These are phyloP conservation scores for Callopanchax toddi DNA, from an alignment of 2,113 vertebrate genomes.

Conservation along the genomic window DNA sequence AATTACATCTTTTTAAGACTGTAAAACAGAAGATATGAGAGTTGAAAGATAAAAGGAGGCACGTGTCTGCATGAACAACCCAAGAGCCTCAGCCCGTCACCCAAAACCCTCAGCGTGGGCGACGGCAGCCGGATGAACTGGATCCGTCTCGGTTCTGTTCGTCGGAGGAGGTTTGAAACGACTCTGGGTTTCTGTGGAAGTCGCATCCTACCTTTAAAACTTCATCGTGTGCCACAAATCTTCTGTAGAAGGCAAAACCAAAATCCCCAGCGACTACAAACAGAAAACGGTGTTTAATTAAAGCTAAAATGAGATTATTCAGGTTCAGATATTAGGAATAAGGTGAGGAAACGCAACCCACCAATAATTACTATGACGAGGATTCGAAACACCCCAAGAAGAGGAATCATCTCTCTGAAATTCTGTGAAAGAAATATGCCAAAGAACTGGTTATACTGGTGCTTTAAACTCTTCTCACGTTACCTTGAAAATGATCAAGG, in stretches of 20 bases:
- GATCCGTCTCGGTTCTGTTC: too few relatives aligned
- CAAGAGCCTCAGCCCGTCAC: neutral
- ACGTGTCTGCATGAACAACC: slow-evolving; percentile 1
- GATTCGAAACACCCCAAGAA: slow-evolving; percentile 86
- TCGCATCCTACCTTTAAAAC: slow-evolving; percentile 65
- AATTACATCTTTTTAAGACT: too few relatives aligned
- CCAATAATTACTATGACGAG: slow-evolving; percentile 80
- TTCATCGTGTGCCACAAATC: slow-evolving; percentile 76
- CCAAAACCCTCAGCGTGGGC: neutral
- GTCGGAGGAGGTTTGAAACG: too few relatives aligned
- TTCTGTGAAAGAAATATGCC: slow-evolving; percentile 81
- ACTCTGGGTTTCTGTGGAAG: neutral
- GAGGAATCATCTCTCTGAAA: slow-evolving; percentile 89
- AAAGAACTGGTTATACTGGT: too few relatives aligned
- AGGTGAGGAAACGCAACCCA: slow-evolving; percentile 59
- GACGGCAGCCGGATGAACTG: slow-evolving; percentile 1
- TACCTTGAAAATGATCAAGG: too few relatives aligned
- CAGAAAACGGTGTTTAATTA: slow-evolving; percentile 27
- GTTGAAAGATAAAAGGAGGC: too few relatives aligned
- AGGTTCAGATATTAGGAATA: neutral
- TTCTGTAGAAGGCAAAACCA: slow-evolving; percentile 90
- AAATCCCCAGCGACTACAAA: slow-evolving; percentile 84
- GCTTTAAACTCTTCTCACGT: too few relatives aligned
- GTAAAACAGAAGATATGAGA: too few relatives aligned
- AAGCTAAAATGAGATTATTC: neutral